Percentiles rank a stretch among this genome's conserved stretches.
phyloP scores from a whole-genome alignment of 2,888 invertebrate genomes.

The Hesperia comma region DNA sequence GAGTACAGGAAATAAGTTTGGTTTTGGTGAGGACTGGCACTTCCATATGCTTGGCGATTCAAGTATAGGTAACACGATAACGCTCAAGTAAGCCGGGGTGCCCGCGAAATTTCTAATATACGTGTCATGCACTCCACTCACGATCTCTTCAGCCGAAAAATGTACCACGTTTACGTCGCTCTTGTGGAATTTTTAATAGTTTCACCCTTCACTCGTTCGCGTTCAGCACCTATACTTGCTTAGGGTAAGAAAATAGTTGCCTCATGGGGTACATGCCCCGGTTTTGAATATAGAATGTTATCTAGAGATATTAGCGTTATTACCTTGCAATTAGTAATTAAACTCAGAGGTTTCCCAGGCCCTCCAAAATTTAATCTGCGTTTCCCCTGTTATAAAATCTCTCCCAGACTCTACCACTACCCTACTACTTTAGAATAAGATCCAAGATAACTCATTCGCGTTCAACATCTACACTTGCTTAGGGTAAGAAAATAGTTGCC shows the following conservation, averaged over 20 bases:
- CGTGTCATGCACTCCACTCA: constrained; percentile 68
- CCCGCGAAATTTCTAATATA: constrained; percentile 66
- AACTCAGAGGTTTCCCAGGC: too few relatives aligned
- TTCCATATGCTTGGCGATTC: too few relatives aligned
- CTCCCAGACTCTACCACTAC: too few relatives aligned
- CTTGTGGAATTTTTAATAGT: constrained; percentile 80
- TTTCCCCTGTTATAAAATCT: too few relatives aligned
- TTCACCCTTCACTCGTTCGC: constrained; percentile 59
- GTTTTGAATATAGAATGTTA: too few relatives aligned
- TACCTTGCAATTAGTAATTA: too few relatives aligned
- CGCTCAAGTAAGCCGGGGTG: constrained; percentile 35
- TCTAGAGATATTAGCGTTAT: too few relatives aligned
- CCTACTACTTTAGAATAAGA: too few relatives aligned
- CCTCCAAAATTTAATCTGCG: too few relatives aligned
- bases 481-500: not conserved
- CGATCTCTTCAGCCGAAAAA: constrained; percentile 52
- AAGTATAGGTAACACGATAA: constrained; percentile 38
- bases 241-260: not conserved
- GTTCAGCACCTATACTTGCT: constrained; percentile 28
- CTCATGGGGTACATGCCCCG: too few relatives aligned
- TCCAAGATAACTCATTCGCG: constrained; percentile 56
- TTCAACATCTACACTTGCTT: constrained; percentile 7
- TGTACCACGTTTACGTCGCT: constrained; percentile 57
- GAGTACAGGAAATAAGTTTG: too few relatives aligned
- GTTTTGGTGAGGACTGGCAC: too few relatives aligned